Base-by-base conservation (phyloP, 2,797 vertebrate genomes). In the Fistularia tabacaria region DNA sequence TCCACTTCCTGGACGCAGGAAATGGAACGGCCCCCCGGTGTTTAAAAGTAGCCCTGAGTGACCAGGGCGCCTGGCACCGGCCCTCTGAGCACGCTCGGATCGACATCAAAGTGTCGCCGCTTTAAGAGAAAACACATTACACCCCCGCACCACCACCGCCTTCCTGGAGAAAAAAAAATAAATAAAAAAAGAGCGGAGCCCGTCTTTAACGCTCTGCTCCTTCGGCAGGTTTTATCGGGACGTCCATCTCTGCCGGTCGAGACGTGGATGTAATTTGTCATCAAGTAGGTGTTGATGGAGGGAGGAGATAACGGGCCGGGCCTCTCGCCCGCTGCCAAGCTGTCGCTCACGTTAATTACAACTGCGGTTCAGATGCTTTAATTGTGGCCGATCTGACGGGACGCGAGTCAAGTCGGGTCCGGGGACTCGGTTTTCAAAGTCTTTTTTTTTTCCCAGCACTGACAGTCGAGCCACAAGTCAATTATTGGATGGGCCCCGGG, bases 191-290 rank as follows among this genome's bases (percentile, higher is more conserved):
- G 25, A 25, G 25, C 25, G 25, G 2, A 0, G 25, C 36, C 57
- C 12, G 0, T 38, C 45, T 62, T 39, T 59, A 44, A 38, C 25
- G 36, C 13, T 46, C 8, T 14, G 39, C 61, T 72, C 63, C 8
- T 49, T 42, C 36, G 56, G 57, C 67, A 7, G 1, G 6, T 50
- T 70, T 52, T 76, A 82, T 82, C 81, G 61, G 9, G 54, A 1
- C 40, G 58, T 66, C 64, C 76, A 79, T 83, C 77, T 81, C 8
- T 69, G 48, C 57, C 54, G 79, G 64, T 67, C 71, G 72, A 63
- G 64, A 75, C 77, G 71, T 80, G 80, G 64, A 75, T 78, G 73
- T 80, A 82, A 85, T 87, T 82, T 85, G 83, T 82, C 79, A 72
- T 74, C 75, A 72, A 71, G 71, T 68, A 57, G 70, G 71, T 73